Conservation (phyloP, 2,888 invertebrate species). For the Dinocampus coccinellae region DNA sequence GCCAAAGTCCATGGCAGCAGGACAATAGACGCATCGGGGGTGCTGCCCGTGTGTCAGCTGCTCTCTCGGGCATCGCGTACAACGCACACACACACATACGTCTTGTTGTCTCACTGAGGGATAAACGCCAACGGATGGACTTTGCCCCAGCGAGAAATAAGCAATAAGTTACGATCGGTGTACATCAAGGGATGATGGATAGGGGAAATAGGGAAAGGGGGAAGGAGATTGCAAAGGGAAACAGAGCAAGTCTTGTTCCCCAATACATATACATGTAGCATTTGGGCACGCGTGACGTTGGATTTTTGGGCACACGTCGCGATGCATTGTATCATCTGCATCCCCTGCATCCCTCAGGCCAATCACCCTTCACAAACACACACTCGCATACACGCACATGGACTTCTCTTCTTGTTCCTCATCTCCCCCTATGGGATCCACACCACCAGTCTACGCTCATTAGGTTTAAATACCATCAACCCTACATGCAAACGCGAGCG, state of each 20-base stretch:
- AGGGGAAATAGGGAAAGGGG: too few species aligned
- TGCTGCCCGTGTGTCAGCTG: constrained; percentile 60
- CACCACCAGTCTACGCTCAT: constrained; percentile 27
- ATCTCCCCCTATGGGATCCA: not conserved
- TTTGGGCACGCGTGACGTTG: constrained; percentile 44
- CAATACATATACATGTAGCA: constrained; percentile 25
- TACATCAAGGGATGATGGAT: not conserved
- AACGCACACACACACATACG: not conserved
- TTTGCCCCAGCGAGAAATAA: constrained; percentile 59
- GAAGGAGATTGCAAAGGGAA: constrained; percentile 44
- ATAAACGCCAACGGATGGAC: constrained; percentile 56
- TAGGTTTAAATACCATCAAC: constrained; percentile 43
- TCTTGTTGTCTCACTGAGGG: constrained; percentile 28
- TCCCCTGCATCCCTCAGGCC: constrained; percentile 27
- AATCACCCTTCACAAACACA: constrained; percentile 23
- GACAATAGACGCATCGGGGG: constrained; percentile 53
- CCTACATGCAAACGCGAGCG: not conserved
- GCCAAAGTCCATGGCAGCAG: constrained; percentile 56
- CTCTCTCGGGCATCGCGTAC: constrained; percentile 50
- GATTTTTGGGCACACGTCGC: constrained; percentile 43
- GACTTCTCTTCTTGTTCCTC: constrained; percentile 13
- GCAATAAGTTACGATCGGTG: constrained; percentile 63
- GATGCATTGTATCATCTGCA: constrained; percentile 50
- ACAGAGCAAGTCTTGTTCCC: constrained; percentile 46
- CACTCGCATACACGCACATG: constrained; percentile 21